phyloP scores from a whole-genome alignment of 2,797 vertebrate genomes.

The Heliangelus exortis region DNA sequence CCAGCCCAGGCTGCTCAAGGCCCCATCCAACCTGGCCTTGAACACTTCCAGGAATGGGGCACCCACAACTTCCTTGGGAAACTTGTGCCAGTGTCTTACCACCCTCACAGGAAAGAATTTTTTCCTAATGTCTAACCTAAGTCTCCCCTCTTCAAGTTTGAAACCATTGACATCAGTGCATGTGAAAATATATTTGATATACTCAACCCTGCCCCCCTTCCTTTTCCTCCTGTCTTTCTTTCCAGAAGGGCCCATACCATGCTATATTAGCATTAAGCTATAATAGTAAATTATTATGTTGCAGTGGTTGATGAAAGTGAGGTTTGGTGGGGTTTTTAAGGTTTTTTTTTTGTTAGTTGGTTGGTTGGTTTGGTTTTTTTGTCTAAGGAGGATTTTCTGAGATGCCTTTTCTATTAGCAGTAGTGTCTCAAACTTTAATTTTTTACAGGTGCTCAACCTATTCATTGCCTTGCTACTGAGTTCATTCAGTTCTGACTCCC shows the following conservation, averaged over 20 bases:
- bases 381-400: neutral
- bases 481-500: conserved; percentile 86
- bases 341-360: too few relatives aligned
- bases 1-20: too few relatives aligned
- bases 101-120: too few relatives aligned
- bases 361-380: neutral
- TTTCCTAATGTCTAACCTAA: too few relatives aligned
- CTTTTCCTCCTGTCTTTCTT: neutral
- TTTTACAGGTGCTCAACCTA: conserved; percentile 89
- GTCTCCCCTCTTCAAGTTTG: too few relatives aligned
- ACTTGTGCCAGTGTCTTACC: too few relatives aligned
- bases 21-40: too few relatives aligned
- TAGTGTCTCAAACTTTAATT: neutral
- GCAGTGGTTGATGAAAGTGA: neutral
- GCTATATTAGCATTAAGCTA: neutral
- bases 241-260: neutral
- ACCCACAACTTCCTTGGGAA: too few relatives aligned
- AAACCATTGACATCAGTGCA: neutral
- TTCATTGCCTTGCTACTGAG: conserved; percentile 94
- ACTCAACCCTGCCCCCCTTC: neutral
- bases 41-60: too few relatives aligned
- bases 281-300: neutral
- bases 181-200: neutral
- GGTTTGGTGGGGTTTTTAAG: too few relatives aligned
- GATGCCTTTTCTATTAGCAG: neutral